A percentile compares a stretch with the other conserved stretches of the same genome.
phyloP scores from a whole-genome alignment of 1,140 invertebrate genomes.

The Galleria mellonella region DNA sequence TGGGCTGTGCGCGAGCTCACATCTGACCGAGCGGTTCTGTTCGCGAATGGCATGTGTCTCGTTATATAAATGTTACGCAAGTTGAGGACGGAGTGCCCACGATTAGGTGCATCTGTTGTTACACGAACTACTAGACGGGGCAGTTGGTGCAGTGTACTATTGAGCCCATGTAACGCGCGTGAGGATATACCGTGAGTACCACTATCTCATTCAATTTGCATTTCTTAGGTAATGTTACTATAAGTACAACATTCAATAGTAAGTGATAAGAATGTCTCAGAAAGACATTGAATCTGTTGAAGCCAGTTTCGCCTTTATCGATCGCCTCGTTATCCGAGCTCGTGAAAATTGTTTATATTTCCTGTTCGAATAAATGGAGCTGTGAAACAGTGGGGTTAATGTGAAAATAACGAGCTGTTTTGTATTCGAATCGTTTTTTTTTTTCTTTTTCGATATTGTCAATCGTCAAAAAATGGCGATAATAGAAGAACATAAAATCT shows the following conservation, averaged over 20 bases:
- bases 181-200: constrained; percentile 47
- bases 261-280: constrained; percentile 17
- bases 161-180: constrained; percentile 50
- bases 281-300: constrained; percentile 8
- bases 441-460: no score
- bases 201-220: constrained; percentile 8
- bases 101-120: constrained; percentile 40
- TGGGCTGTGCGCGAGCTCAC: constrained; percentile 29
- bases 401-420: constrained; percentile 12
- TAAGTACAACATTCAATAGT: constrained; percentile 5
- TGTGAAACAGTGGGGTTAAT: constrained; percentile 4
- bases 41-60: constrained; percentile 45
- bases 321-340: constrained; percentile 38
- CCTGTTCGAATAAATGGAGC: constrained; percentile 20
- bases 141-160: constrained; percentile 36
- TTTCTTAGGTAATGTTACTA: not conserved
- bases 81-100: constrained; percentile 42
- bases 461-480: no score
- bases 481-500: no score
- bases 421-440: no score
- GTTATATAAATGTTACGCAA: constrained; percentile 71
- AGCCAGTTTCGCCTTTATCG: constrained; percentile 36
- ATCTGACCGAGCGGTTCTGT: constrained; percentile 39
- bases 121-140: constrained; percentile 19
- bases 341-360: constrained; percentile 33